Evolutionary conservation across 2,113 vertebrate species (phyloP).

Genomic region (Notiomystis cincta): DNA sequence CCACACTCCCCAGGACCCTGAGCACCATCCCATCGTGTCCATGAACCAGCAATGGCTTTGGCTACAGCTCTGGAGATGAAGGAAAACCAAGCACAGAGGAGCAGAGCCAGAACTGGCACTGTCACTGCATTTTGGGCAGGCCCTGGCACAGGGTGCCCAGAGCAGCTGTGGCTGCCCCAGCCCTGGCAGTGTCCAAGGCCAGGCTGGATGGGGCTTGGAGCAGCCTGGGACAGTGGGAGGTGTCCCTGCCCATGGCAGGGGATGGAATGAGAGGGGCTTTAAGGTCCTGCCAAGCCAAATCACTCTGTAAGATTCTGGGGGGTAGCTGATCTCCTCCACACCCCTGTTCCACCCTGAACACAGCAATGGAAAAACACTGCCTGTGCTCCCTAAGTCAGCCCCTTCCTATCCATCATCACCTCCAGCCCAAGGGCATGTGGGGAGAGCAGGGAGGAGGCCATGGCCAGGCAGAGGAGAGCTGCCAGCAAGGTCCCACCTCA

Average conservation of each 20-base stretch:
- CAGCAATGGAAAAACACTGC: accelerated
- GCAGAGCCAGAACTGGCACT: not conserved
- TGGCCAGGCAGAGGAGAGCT: not conserved
- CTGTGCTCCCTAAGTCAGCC: accelerated
- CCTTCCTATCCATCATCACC: not conserved
- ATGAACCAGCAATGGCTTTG: not conserved
- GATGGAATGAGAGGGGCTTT: not conserved
- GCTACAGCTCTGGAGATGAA: not conserved
- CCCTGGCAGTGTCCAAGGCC: not conserved
- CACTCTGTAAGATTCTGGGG: not conserved
- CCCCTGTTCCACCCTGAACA: accelerated
- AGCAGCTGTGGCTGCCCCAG: not conserved
- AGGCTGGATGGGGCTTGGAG: not conserved
- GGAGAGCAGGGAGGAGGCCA: accelerated
- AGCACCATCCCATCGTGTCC: accelerated
- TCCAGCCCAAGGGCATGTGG: not conserved
- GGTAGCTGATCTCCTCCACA: not conserved
- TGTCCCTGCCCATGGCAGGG: not conserved
- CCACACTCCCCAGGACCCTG: not conserved
- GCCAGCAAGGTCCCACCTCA: not conserved
- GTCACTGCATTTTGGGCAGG: accelerated
- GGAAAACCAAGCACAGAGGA: too few species aligned
- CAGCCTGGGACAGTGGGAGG: accelerated
- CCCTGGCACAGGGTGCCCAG: not conserved
- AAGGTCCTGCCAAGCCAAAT: not conserved